Conservation (phyloP, 2,113 vertebrate species). For the Eupsittula cactorum region DNA sequence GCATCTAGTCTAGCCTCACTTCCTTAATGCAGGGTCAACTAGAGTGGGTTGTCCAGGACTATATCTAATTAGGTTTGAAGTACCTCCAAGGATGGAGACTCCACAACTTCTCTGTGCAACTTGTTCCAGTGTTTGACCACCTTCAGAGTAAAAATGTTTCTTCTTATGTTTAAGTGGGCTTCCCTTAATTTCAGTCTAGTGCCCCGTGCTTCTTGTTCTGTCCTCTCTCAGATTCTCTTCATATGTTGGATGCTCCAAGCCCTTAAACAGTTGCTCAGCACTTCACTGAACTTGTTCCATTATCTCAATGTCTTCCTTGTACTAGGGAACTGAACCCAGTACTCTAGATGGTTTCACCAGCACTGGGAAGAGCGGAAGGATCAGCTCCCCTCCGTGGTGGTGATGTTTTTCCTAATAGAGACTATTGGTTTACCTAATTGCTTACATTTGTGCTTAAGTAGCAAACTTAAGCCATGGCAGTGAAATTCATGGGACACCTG, state of each 20-base stretch:
- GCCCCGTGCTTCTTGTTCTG: background rate
- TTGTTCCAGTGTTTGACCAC: background rate
- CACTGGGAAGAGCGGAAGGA: background rate
- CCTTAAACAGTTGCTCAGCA: background rate
- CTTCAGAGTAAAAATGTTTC: background rate
- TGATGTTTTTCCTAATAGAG: background rate
- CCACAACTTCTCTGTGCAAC: background rate
- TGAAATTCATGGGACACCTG: background rate
- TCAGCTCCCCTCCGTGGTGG: background rate
- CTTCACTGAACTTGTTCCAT: background rate
- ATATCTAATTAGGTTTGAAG: background rate
- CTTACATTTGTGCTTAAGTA: background rate
- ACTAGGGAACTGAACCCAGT: background rate
- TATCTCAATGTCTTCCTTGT: background rate
- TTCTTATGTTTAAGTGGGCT: background rate
- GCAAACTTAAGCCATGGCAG: background rate
- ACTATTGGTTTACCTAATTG: background rate
- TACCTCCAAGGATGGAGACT: background rate
- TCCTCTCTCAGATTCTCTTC: background rate
- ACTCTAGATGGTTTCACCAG: background rate
- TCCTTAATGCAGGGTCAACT: background rate
- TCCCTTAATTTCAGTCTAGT: background rate
- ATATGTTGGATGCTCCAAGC: background rate
- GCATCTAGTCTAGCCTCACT: background rate
- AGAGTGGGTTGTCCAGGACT: accelerated